These are phyloP conservation scores for Rhabditophanes sp. DNA, from an alignment of 2,888 invertebrate genomes.

Conservation along the genomic window DNA sequence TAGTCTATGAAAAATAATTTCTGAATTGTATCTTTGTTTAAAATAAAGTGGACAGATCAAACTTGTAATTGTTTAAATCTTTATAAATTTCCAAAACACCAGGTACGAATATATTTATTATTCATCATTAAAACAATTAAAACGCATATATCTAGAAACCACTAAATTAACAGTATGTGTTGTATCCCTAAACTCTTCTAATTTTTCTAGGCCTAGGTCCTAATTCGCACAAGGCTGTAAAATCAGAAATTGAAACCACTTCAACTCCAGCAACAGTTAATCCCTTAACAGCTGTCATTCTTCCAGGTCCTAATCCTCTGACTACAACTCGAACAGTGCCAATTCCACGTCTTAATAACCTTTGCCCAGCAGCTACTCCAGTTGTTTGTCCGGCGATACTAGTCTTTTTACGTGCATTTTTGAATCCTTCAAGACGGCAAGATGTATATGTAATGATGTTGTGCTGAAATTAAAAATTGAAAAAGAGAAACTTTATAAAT, in stretches of 20 bases:
- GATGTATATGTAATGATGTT: conserved; percentile 32
- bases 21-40: too few species aligned
- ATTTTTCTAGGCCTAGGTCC: conserved; percentile 65
- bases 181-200: conserved; percentile 66
- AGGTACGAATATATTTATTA: too few species aligned
- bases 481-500: background rate
- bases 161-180: too few species aligned
- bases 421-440: conserved; percentile 73
- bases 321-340: conserved; percentile 39
- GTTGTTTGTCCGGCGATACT: conserved; percentile 90
- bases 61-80: too few species aligned
- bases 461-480: conserved; percentile 5
- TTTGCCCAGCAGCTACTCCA: conserved; percentile 60
- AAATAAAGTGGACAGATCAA: too few species aligned
- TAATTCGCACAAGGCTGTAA: conserved; percentile 64
- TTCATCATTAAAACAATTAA: too few species aligned
- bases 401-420: conserved; percentile 82
- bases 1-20: too few species aligned
- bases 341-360: conserved; percentile 42
- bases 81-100: too few species aligned
- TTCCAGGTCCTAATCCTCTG: conserved; percentile 47
- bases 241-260: conserved; percentile 80
- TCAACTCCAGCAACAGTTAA: conserved; percentile 75
- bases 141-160: too few species aligned
- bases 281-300: conserved; percentile 72